These are phyloP conservation scores for Nematolebias whitei DNA, from an alignment of 2,113 vertebrate genomes.

Conservation along the genomic window DNA sequence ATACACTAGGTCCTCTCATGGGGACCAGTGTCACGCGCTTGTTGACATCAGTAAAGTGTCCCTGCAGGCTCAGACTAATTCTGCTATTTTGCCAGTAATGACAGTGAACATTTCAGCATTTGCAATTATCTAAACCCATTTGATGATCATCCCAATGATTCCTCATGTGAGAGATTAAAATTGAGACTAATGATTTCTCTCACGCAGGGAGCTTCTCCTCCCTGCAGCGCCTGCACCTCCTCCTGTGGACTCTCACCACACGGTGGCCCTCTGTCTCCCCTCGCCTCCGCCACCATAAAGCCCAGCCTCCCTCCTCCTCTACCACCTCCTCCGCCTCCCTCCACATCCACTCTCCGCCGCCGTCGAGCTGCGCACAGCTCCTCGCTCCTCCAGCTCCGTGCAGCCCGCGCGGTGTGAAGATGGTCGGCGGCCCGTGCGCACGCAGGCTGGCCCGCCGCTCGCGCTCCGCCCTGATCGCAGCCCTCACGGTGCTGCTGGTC, in stretches of 20 bases:
- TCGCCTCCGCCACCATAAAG: constrained; percentile 43
- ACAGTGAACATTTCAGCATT: constrained; percentile 5
- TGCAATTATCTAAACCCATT: constrained; percentile 6
- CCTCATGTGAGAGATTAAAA: background rate
- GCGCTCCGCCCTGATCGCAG: constrained; percentile 87
- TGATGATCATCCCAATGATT: constrained; percentile 1
- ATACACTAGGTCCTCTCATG: background rate
- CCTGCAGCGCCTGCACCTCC: constrained; percentile 10
- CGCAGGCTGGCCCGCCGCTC: constrained; percentile 90
- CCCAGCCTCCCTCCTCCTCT: constrained; percentile 34
- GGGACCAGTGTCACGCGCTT: constrained; percentile 16
- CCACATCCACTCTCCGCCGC: constrained; percentile 58
- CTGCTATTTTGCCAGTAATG: constrained; percentile 2
- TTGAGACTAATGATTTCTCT: background rate
- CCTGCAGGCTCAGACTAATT: constrained; percentile 7
- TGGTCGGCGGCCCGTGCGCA: constrained; percentile 86
- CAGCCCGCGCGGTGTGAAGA: constrained; percentile 78
- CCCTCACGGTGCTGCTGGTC: constrained; percentile 89
- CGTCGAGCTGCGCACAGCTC: constrained; percentile 62
- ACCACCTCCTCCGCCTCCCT: constrained; percentile 32
- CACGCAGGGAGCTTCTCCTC: background rate
- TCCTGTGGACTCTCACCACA: constrained; percentile 57
- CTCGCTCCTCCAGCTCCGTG: constrained; percentile 62
- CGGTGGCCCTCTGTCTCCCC: constrained; percentile 68
- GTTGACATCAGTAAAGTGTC: constrained; percentile 19